Evolutionary conservation across 2,888 invertebrate species (phyloP).

Genomic region (Branchipolynoe longqiensis): DNA sequence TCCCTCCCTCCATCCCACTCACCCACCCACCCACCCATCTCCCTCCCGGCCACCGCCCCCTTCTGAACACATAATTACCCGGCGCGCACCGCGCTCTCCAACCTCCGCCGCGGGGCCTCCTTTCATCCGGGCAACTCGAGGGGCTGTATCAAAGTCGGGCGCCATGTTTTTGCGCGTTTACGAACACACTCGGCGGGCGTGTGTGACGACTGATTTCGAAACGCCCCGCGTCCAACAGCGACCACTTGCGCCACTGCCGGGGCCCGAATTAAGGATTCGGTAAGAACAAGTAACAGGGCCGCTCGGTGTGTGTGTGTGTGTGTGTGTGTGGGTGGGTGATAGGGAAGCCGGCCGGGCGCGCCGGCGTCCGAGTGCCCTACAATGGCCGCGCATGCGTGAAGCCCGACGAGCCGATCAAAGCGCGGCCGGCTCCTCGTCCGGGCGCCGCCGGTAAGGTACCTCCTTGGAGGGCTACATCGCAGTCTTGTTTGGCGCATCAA

Average conservation of each 20-base stretch:
- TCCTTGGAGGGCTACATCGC: conserved; percentile 22
- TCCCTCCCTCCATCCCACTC: background rate
- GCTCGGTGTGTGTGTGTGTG: background rate
- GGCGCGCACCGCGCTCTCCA: background rate
- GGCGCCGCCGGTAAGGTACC: conserved; percentile 8
- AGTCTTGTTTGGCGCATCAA: conserved; percentile 33
- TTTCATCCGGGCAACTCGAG: conserved; percentile 44
- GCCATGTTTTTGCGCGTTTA: conserved; percentile 52
- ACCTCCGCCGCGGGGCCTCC: background rate
- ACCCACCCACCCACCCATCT: background rate
- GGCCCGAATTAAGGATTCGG: background rate
- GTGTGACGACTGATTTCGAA: conserved; percentile 56
- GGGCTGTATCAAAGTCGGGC: conserved; percentile 8
- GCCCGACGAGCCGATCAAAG: conserved; percentile 31
- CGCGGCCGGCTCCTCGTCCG: conserved; percentile 10
- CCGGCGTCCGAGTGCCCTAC: conserved; percentile 17
- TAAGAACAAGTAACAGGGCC: conserved; percentile 10
- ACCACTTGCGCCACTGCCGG: background rate
- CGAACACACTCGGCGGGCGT: conserved; percentile 36
- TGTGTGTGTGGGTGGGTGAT: too few species aligned
- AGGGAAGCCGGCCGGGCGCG: background rate
- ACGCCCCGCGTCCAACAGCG: conserved; percentile 22
- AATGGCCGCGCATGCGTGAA: conserved; percentile 14
- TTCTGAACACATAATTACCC: conserved; percentile 41
- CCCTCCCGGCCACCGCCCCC: background rate